phyloP scores from a whole-genome alignment of 2,797 vertebrate genomes.

The Sardinella longiceps region DNA sequence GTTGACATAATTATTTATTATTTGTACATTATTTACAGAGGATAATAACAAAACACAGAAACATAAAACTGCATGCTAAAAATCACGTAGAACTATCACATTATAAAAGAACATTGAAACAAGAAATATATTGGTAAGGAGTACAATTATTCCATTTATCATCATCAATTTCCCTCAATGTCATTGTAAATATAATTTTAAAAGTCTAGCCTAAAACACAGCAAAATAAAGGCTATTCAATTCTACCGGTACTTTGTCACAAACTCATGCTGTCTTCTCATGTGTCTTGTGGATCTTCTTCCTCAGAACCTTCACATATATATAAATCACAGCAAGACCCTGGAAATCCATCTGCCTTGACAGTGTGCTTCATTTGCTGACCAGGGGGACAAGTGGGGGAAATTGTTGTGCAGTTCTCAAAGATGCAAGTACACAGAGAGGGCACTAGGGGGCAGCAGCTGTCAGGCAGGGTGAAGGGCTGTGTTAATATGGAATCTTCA shows the following conservation, averaged over 20 bases:
- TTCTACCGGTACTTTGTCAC: not conserved
- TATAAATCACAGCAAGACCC: conserved; percentile 35
- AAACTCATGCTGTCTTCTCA: not conserved
- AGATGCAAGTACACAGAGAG: conserved; percentile 20
- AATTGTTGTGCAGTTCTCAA: not conserved
- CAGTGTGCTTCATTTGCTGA: not conserved
- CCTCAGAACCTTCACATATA: conserved; percentile 1
- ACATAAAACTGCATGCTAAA: not conserved
- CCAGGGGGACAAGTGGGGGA: conserved; percentile 15
- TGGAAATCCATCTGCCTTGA: conserved; percentile 26
- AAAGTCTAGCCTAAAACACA: not conserved
- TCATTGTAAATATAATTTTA: not conserved
- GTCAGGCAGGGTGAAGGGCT: conserved; percentile 18
- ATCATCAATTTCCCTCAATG: not conserved
- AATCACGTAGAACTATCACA: not conserved
- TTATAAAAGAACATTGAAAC: not conserved
- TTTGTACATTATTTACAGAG: not conserved
- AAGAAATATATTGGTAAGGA: not conserved
- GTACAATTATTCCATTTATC: not conserved
- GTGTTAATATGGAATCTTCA: conserved; percentile 29
- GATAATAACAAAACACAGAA: not conserved
- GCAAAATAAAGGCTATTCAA: not conserved
- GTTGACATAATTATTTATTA: not conserved
- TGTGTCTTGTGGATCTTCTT: not conserved
- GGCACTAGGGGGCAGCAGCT: conserved; percentile 54